phyloP scores from a whole-genome alignment of 1,140 invertebrate species.

The Drosophila trapezifrons region DNA sequence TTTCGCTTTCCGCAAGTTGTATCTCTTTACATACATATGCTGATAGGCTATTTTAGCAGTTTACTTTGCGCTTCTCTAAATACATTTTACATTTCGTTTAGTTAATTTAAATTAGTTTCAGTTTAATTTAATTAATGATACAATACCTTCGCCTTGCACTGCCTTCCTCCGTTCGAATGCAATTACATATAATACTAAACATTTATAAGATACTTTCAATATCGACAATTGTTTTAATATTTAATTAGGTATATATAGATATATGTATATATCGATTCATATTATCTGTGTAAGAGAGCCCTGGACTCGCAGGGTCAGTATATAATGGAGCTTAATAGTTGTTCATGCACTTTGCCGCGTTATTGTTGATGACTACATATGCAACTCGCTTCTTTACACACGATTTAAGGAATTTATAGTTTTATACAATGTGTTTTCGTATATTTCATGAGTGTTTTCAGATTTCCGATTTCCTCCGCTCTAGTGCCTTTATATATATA shows the following conservation, averaged over 20 bases:
- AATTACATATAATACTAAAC: constrained; percentile 74
- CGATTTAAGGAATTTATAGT: constrained; percentile 37
- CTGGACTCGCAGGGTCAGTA: constrained; percentile 27
- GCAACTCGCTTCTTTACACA: constrained; percentile 27
- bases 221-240: constrained; percentile 79
- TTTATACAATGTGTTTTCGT: constrained; percentile 54
- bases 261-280: constrained; percentile 57
- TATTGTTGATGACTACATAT: constrained; percentile 39
- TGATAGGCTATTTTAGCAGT: constrained; percentile 56
- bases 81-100: constrained; percentile 62
- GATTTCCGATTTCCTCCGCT: constrained; percentile 33
- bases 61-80: constrained; percentile 51
- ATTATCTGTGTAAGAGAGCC: constrained; percentile 43
- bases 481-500: constrained; percentile 9
- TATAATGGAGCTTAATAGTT: constrained; percentile 59
- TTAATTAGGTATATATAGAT: constrained; percentile 57
- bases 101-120: constrained; percentile 58
- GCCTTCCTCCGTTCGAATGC: constrained; percentile 33
- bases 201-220: constrained; percentile 79
- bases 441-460: constrained; percentile 24
- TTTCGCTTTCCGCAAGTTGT: constrained; percentile 45
- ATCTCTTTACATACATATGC: constrained; percentile 45
- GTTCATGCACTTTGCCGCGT: constrained; percentile 36
- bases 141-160: constrained; percentile 27
- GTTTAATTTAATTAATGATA: constrained; percentile 60